Conservation (phyloP, 2,797 vertebrate genomes). For the Anas flavirostris region DNA sequence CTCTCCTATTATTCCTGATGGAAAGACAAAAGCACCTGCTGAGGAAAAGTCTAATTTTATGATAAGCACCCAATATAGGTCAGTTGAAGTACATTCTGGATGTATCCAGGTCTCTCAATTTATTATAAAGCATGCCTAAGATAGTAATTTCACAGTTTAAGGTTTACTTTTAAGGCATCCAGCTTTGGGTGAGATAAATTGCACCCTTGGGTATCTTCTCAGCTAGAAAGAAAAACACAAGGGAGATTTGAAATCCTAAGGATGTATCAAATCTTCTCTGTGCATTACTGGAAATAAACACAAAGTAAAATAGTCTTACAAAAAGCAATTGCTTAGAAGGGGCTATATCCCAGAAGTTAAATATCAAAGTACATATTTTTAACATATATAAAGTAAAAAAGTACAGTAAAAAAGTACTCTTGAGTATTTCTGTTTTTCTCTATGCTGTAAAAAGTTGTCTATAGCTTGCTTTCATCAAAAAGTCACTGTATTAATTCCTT, state of each 20-base stretch:
- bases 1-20: not conserved
- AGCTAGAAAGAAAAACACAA: not conserved
- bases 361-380: slow-evolving; percentile 58
- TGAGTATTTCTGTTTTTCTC: not conserved
- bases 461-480: not conserved
- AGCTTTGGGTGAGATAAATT: not conserved
- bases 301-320: not conserved
- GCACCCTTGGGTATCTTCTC: not conserved
- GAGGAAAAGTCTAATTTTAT: slow-evolving; percentile 50
- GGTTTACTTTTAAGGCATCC: slow-evolving; percentile 9
- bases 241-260: not conserved
- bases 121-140: not conserved
- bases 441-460: not conserved
- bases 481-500: not conserved
- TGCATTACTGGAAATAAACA: not conserved
- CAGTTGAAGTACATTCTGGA: slow-evolving; percentile 6
- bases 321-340: not conserved
- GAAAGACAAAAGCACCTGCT: slow-evolving; percentile 48
- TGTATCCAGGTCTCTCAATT: slow-evolving; percentile 2
- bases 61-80: slow-evolving; percentile 26
- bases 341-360: not conserved
- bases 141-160: not conserved
- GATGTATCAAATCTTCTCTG: not conserved
- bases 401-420: slow-evolving; percentile 12
- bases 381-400: slow-evolving; percentile 39